Base-by-base conservation (phyloP, 2,888 invertebrate genomes). In the Corythucha ciliata region DNA sequence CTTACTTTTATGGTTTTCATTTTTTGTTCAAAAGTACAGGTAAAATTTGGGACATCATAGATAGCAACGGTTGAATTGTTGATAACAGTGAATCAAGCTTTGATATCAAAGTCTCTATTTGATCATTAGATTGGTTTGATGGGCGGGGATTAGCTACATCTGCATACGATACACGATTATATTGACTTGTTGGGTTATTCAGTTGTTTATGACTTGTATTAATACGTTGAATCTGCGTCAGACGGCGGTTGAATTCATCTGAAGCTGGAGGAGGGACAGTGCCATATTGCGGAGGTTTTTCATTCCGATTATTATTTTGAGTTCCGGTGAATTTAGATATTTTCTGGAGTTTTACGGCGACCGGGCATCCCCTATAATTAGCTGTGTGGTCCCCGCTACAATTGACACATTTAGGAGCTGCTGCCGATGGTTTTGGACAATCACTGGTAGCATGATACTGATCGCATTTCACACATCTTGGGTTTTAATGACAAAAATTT, bases 381-480 rank as follows among this genome's bases (percentile, higher is more conserved):
- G 39, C 49, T n/a, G 48, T 40, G 53, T 53, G 53, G 8, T 33
- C 36, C 16, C 40, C 40, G 20, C 29, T 52, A 26, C 52, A 47
- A 26, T 52, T 52, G 40, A 37, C 48, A 20, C 53, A 53, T 42
- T 42, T 44, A 14, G 53, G 47, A 32, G 49, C 44, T 24, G 21
- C 36, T 16, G 41, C 34, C 12, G 37, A 14, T 27, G 25, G 36
- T 44, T 53, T 49, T 33, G 27, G 33, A 21, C 49, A 53, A 10
- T 39, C 36, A 4, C 27, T 29, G 32, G 48, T 44, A 14, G 45
- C 25, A 46, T 54, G 54, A 24, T 22, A 20, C 26, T 34, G 25
- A 41, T 41, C 42, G 21, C 33, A 52, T 52, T 51, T 51, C 32
- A 51, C 45, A 45, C 51, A 51, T n/a, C 45, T 16, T 37, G 46